Conservation (phyloP, 2,888 invertebrate species). For the Ornithoptera alexandrae region DNA sequence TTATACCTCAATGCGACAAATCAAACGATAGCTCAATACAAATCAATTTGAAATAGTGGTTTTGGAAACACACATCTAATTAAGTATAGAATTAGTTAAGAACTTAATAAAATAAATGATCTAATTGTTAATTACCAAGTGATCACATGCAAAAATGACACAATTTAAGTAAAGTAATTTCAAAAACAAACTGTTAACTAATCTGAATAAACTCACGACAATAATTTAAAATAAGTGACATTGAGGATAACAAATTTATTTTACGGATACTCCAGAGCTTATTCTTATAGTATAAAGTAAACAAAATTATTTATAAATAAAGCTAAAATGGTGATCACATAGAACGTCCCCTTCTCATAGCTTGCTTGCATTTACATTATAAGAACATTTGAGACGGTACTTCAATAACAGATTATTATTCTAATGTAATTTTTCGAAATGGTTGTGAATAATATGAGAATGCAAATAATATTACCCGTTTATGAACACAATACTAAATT, state of each 20-base stretch:
- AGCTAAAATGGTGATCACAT: neutral
- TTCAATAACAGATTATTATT: constrained; percentile 28
- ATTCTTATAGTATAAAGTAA: neutral
- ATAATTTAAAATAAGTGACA: neutral
- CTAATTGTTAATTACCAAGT: no score
- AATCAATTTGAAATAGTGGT: no score
- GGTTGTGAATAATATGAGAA: constrained; percentile 11
- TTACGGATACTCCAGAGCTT: neutral
- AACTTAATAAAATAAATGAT: no score
- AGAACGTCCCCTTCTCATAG: neutral
- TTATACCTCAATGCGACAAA: no score
- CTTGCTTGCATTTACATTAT: constrained; percentile 13
- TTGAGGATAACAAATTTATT: neutral
- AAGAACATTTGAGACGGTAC: constrained; percentile 1
- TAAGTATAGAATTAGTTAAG: no score
- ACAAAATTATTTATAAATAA: neutral
- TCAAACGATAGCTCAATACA: no score
- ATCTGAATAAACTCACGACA: neutral
- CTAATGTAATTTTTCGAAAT: constrained; percentile 32
- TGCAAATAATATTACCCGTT: constrained; percentile 10
- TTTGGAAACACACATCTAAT: no score
- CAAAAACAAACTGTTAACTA: no score
- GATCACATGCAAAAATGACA: no score
- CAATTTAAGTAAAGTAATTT: no score
- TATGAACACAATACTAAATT: neutral